phyloP scores from a whole-genome alignment of 2,113 vertebrate species.

The Zeus faber region DNA sequence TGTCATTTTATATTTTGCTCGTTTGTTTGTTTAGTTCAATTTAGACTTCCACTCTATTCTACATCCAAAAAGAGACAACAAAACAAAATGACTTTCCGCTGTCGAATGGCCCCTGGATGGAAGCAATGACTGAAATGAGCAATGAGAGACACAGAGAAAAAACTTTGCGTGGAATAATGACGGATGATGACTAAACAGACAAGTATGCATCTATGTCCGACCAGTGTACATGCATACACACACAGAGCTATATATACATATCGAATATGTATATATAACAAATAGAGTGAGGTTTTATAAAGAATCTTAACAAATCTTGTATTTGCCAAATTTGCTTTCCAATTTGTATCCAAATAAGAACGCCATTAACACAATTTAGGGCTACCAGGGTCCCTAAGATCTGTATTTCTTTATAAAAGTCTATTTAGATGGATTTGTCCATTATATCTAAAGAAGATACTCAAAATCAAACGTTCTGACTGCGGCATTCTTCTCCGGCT shows the following conservation, averaged over 20 bases:
- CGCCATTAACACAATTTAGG: conserved; percentile 46
- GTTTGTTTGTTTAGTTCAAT: conserved; percentile 34
- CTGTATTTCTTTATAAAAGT: conserved; percentile 76
- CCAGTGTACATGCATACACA: conserved; percentile 52
- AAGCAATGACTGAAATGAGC: conserved; percentile 43
- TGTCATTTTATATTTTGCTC: conserved; percentile 38
- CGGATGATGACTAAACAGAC: conserved; percentile 61
- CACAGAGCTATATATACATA: conserved; percentile 75
- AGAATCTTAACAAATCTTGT: conserved; percentile 55
- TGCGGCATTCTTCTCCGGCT: conserved; percentile 39
- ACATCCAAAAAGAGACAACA: conserved; percentile 63
- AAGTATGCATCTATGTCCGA: conserved; percentile 59
- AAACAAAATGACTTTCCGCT: conserved; percentile 69
- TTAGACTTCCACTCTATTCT: conserved; percentile 74
- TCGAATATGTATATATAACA: conserved; percentile 74
- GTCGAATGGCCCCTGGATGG: conserved; percentile 67
- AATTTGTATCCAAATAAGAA: conserved; percentile 47
- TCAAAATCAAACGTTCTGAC: conserved; percentile 22
- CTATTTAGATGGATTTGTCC: conserved; percentile 61
- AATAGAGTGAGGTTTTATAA: conserved; percentile 79
- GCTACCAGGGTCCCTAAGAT: conserved; percentile 50
- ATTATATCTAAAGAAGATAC: conserved; percentile 76
- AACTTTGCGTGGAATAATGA: conserved; percentile 38
- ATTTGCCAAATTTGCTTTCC: conserved; percentile 54
- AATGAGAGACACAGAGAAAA: conserved; percentile 31